Evolutionary conservation across 2,888 invertebrate genomes (phyloP).

Genomic region (Mythimna albipuncta): DNA sequence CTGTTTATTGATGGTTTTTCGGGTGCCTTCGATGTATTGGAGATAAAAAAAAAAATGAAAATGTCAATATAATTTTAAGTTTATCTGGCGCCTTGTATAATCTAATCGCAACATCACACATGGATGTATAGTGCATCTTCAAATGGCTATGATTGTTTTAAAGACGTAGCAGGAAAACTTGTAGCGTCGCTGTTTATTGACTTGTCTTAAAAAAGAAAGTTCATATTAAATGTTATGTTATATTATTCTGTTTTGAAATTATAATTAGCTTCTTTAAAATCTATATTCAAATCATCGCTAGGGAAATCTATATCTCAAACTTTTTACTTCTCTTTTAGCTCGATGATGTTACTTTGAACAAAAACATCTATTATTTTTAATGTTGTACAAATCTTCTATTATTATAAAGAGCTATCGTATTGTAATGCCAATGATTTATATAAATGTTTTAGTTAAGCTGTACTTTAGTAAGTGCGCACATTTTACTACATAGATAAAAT

Average conservation of each 20-base stretch:
- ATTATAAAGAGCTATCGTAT: constrained; percentile 1
- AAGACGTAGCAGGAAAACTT: constrained; percentile 8
- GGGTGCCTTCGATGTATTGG: too few species aligned
- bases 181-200: constrained; percentile 7
- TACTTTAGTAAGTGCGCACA: constrained; percentile 25
- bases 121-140: not conserved
- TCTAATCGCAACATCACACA: not conserved
- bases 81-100: not conserved
- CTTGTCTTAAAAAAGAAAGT: not conserved
- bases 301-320: not conserved
- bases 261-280: constrained; percentile 10
- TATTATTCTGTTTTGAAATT: not conserved
- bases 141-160: not conserved
- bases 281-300: constrained; percentile 6
- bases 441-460: constrained; percentile 26
- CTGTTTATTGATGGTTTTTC: too few species aligned
- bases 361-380: not conserved
- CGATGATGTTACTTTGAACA: constrained; percentile 13
- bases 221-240: too few species aligned
- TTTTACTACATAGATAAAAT: constrained; percentile 6
- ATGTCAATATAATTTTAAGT: too few species aligned
- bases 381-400: constrained; percentile 36
- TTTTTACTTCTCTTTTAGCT: not conserved
- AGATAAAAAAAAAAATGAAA: too few species aligned
- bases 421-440: constrained; percentile 13